Evolutionary conservation across 2,113 vertebrate species (phyloP).

Genomic region (Garra rufa): DNA sequence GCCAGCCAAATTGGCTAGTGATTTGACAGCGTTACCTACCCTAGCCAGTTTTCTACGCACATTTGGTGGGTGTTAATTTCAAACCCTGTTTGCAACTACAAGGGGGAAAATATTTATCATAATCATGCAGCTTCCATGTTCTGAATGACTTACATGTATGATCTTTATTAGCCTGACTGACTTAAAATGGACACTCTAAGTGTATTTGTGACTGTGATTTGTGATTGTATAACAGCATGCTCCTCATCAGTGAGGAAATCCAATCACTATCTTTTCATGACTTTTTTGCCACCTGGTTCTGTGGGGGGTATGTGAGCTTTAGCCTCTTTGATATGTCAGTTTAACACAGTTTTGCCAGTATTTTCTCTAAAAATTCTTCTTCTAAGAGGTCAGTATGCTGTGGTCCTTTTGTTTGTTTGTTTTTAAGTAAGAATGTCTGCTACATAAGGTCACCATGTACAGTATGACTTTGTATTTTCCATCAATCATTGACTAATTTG

Average conservation of each 20-base stretch:
- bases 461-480: too few species aligned
- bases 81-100: not conserved
- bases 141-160: too few species aligned
- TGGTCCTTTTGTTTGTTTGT: not conserved
- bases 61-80: too few species aligned
- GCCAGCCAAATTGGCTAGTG: too few species aligned
- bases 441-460: not conserved
- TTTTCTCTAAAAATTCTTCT: constrained; percentile 14
- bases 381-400: not conserved
- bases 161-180: constrained; percentile 8
- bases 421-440: not conserved
- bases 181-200: not conserved
- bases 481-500: not conserved
- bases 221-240: not conserved
- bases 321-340: constrained; percentile 36
- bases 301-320: not conserved
- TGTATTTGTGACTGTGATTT: too few species aligned
- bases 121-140: not conserved
- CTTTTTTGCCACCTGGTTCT: not conserved
- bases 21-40: too few species aligned
- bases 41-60: too few species aligned
- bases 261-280: not conserved
- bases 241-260: not conserved
- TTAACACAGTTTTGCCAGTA: not conserved
- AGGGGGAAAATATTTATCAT: not conserved